phyloP scores from a whole-genome alignment of 1,140 invertebrate species.

The Pseudobourletiella spinata region DNA sequence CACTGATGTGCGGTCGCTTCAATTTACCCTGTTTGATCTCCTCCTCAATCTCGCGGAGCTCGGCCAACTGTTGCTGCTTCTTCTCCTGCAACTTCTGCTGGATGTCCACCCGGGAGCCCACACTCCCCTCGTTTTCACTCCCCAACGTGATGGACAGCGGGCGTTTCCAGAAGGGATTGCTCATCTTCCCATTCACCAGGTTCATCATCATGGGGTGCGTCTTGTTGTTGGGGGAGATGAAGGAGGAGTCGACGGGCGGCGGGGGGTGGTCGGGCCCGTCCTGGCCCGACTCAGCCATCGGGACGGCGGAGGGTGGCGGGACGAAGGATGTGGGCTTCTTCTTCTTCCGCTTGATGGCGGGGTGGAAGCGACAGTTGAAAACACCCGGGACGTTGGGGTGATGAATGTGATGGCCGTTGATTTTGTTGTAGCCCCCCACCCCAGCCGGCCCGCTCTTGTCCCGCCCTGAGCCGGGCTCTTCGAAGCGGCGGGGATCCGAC shows the following conservation, averaged over 20 bases:
- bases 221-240: constrained; percentile 1
- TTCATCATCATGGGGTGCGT: not conserved
- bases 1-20: constrained; percentile 46
- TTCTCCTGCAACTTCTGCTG: constrained; percentile 79
- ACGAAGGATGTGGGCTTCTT: constrained; percentile 81
- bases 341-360: constrained; percentile 67
- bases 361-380: constrained; percentile 81
- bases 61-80: constrained; percentile 75
- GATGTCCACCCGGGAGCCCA: constrained; percentile 69
- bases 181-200: constrained; percentile 35
- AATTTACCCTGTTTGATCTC: constrained; percentile 75
- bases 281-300: constrained; percentile 34
- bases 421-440: constrained; percentile 18
- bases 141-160: constrained; percentile 50
- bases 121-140: constrained; percentile 62
- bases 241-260: not conserved
- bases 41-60: constrained; percentile 66
- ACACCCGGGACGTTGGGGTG: constrained; percentile 59
- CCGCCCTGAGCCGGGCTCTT: not conserved
- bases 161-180: constrained; percentile 68
- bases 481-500: too few species aligned
- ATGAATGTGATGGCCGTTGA: constrained; percentile 29
- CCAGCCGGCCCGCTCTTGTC: not conserved
- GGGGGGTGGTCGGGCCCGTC: constrained; percentile 2
- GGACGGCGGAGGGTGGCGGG: constrained; percentile 53